Percentiles rank a stretch among this genome's conserved stretches.
phyloP scores from a whole-genome alignment of 2,888 invertebrate genomes.

The Rhyacophila evoluta region DNA sequence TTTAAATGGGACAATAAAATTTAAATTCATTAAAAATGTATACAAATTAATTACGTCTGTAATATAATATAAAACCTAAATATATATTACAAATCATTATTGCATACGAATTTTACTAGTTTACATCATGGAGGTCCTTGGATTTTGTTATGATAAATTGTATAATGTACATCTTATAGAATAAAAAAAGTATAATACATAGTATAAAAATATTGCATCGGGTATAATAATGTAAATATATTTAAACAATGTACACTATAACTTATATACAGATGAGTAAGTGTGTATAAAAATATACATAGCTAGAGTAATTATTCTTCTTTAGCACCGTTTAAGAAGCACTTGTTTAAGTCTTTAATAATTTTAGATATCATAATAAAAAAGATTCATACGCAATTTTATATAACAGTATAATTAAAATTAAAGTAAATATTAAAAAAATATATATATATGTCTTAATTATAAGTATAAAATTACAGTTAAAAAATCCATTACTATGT shows the following conservation, averaged over 20 bases:
- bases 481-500: neutral
- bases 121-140: neutral
- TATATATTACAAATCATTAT: neutral
- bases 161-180: neutral
- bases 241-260: neutral
- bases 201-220: neutral
- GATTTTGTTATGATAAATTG: neutral
- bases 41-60: too few species aligned
- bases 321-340: constrained; percentile 10
- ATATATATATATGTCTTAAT: neutral
- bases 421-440: neutral
- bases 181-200: neutral
- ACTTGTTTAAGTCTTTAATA: neutral
- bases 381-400: too few species aligned
- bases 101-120: neutral
- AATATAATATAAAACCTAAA: neutral
- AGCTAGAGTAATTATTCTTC: neutral
- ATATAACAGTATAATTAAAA: neutral
- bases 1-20: too few species aligned
- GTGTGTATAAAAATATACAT: neutral
- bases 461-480: neutral
- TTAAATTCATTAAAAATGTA: too few species aligned
- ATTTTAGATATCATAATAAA: neutral
- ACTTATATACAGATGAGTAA: neutral
- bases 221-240: too few species aligned